Conservation (phyloP, 2,888 invertebrate genomes). For the Miltochrista miniata region DNA sequence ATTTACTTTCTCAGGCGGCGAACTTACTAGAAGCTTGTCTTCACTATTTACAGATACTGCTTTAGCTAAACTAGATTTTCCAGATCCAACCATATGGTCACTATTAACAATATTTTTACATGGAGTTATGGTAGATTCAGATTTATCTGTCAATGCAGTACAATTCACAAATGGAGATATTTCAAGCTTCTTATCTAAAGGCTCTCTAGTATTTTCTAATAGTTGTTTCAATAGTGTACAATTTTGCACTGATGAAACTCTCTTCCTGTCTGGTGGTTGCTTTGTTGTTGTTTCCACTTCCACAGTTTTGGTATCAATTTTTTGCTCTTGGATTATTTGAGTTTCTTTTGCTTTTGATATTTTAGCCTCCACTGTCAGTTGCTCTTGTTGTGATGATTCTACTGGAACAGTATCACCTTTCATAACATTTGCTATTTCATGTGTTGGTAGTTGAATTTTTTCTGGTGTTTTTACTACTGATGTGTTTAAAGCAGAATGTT, state of each 20-base stretch:
- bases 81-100: constrained; percentile 29
- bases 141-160: constrained; percentile 38
- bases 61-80: constrained; percentile 34
- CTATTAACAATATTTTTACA: constrained; percentile 37
- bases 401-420: constrained; percentile 14
- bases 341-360: constrained; percentile 17
- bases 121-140: constrained; percentile 24
- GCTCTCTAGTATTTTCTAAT: constrained; percentile 66
- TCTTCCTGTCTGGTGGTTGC: constrained; percentile 41
- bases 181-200: constrained; percentile 48
- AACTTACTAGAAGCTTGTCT: constrained; percentile 35
- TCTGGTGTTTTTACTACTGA: constrained; percentile 4
- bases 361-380: constrained; percentile 16
- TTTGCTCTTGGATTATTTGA: constrained; percentile 17
- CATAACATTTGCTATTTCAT: not conserved
- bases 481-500: constrained; percentile 7
- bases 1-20: constrained; percentile 41
- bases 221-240: constrained; percentile 75
- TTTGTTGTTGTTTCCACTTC: constrained; percentile 30
- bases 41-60: constrained; percentile 34
- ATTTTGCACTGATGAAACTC: constrained; percentile 56
- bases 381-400: constrained; percentile 14
- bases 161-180: constrained; percentile 42
- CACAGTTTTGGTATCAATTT: constrained; percentile 17
- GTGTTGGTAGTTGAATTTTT: not conserved